phyloP scores from a whole-genome alignment of 2,888 invertebrate species.

The Leptinotarsa peninsularis region DNA sequence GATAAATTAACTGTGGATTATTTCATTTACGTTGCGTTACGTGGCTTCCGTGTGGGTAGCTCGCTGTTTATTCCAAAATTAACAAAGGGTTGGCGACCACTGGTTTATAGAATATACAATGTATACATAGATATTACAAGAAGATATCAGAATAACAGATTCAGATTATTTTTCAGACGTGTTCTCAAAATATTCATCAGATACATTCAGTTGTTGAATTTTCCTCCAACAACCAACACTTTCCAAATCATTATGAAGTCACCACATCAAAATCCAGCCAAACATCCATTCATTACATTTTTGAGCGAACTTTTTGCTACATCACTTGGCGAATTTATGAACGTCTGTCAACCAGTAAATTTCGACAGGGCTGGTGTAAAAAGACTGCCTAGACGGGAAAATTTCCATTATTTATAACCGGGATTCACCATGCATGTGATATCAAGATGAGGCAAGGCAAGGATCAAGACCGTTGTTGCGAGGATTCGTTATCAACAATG shows the following conservation, averaged over 20 bases:
- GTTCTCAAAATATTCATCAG: too few species aligned
- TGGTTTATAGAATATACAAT: too few species aligned
- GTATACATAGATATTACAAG: too few species aligned
- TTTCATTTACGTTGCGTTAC: too few species aligned
- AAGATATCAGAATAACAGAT: too few species aligned
- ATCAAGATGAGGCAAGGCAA: conserved; percentile 19
- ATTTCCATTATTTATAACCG: conserved; percentile 32
- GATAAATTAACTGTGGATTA: too few species aligned
- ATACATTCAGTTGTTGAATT: too few species aligned
- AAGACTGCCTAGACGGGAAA: conserved; percentile 30
- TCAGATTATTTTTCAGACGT: too few species aligned
- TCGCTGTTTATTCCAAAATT: too few species aligned
- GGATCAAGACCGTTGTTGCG: conserved; percentile 27
- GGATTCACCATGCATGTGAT: conserved; percentile 32
- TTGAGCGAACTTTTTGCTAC: not conserved
- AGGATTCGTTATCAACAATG: not conserved
- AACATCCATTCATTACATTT: not conserved
- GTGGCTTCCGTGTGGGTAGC: too few species aligned
- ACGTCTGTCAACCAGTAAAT: conserved; percentile 32
- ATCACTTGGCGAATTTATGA: conserved; percentile 29
- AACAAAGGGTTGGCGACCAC: too few species aligned
- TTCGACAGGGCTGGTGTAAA: conserved; percentile 25
- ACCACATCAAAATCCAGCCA: not conserved
- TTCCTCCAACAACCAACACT: too few species aligned
- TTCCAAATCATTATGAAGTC: not conserved